These are phyloP conservation scores for Phrynocephalus vlangalii DNA, from an alignment of 2,797 vertebrate species.

Conservation along the genomic window DNA sequence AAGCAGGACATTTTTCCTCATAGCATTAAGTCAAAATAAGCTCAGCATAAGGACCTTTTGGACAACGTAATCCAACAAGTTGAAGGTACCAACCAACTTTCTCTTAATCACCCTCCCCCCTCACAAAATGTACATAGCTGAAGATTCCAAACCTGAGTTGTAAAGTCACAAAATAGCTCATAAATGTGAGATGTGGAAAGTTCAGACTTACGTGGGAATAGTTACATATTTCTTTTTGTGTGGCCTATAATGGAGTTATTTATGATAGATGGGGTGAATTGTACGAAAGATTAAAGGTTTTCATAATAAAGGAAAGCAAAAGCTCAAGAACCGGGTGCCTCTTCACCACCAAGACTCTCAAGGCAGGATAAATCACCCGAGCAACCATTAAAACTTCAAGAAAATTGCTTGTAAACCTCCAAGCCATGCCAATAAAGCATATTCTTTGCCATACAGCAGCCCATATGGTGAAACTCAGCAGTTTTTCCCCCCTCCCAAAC, in stretches of 20 bases:
- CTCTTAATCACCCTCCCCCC: not conserved
- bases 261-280: constrained; percentile 80
- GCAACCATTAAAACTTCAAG: constrained; percentile 87
- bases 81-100: not conserved
- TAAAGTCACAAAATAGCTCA: constrained; percentile 64
- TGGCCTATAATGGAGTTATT: constrained; percentile 85
- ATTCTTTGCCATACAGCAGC: constrained; percentile 71
- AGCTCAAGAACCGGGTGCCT: constrained; percentile 77
- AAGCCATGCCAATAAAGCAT: constrained; percentile 75
- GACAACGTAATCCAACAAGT: not conserved
- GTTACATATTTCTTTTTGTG: constrained; percentile 82
- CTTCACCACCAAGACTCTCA: constrained; percentile 77
- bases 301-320: constrained; percentile 84
- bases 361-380: constrained; percentile 82
- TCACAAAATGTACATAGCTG: constrained; percentile 43
- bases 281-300: constrained; percentile 86
- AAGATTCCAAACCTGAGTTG: constrained; percentile 35
- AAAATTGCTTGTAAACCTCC: constrained; percentile 82
- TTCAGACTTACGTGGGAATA: constrained; percentile 75
- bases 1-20: not conserved
- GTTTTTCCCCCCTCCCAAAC: constrained; percentile 52
- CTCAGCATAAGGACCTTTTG: constrained; percentile 14
- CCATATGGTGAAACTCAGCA: constrained; percentile 71
- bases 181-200: constrained; percentile 74
- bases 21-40: not conserved